Conservation (phyloP, 1,140 invertebrate species). For the Polyergus mexicanus region DNA sequence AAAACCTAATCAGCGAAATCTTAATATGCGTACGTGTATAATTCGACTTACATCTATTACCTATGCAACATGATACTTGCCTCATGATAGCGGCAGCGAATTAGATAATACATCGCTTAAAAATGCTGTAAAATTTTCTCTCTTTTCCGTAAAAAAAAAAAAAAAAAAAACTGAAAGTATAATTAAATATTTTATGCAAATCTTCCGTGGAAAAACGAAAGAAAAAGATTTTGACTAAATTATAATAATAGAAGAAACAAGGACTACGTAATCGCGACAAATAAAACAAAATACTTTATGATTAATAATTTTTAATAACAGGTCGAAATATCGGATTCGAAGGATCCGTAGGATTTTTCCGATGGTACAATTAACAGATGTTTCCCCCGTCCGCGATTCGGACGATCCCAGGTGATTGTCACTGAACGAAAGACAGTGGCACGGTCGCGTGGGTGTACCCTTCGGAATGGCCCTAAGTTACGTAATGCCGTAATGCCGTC, state of each 20-base stretch:
- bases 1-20: conserved; percentile 59
- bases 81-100: background rate
- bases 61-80: background rate
- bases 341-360: background rate
- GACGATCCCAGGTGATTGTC: conserved; percentile 57
- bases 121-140: background rate
- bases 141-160: too few relatives aligned
- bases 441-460: conserved; percentile 83
- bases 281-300: background rate
- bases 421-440: conserved; percentile 64
- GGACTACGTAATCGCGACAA: background rate
- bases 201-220: too few relatives aligned
- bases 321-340: background rate
- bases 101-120: background rate
- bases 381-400: background rate
- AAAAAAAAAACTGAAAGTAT: too few relatives aligned
- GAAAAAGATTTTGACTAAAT: too few relatives aligned
- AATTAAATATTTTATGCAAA: too few relatives aligned
- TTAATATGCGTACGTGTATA: background rate
- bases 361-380: background rate
- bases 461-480: conserved; percentile 85
- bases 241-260: background rate
- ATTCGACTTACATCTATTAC: conserved; percentile 11
- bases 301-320: background rate
- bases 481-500: conserved; percentile 84